Base-by-base conservation (phyloP, 2,888 invertebrate genomes). In the Entomobrya multifasciata region DNA sequence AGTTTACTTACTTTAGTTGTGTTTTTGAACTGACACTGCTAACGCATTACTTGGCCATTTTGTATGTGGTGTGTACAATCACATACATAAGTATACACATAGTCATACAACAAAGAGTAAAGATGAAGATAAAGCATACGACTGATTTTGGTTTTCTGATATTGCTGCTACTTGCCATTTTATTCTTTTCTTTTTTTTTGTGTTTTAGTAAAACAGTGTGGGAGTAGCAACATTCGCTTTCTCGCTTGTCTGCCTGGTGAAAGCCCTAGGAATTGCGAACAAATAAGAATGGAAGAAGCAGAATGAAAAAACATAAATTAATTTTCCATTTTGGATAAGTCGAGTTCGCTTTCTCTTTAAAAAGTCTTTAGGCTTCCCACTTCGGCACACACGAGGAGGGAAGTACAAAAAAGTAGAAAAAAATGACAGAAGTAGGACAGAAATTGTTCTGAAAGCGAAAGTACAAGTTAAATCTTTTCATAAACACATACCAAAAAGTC, bases 381-480 rank as follows among this genome's bases (percentile, higher is more conserved):
- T 52, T 17, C 57, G n/a, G 22, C 49, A 65, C 30, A 44, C 27
- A 6, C 4, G 70, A 10, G 22, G 17, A 76, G 25, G n/a, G 47
- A 15, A 67, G 47, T 13, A 67, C 44, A 25, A 55, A 55, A 77
- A 67, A 84, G n/a, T n/a, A n/a, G n/a, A n/a, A 67, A 55, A 49
- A 76, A 76, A 65, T 76, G 84, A 84, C 84, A 84, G 52, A 84
- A 84, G 84, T 84, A 70, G 77, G 67, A 77, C 84, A 84, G 49
- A 77, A 62, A 60, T 52, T 76, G 4, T 36, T 47, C 49, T 72
- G 27, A 72, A 52, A 72, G 17, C n/a, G 70, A 36, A 36, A 22
- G 70, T 72, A 49, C 47, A 70, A 49, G 25, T 52, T 72, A 72
- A 72, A 72, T 72, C 72, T 52, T 52, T 70, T 47, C 22, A 44